These are phyloP conservation scores for Metopia argyrocephala DNA, from an alignment of 2,888 invertebrate species.

Conservation along the genomic window DNA sequence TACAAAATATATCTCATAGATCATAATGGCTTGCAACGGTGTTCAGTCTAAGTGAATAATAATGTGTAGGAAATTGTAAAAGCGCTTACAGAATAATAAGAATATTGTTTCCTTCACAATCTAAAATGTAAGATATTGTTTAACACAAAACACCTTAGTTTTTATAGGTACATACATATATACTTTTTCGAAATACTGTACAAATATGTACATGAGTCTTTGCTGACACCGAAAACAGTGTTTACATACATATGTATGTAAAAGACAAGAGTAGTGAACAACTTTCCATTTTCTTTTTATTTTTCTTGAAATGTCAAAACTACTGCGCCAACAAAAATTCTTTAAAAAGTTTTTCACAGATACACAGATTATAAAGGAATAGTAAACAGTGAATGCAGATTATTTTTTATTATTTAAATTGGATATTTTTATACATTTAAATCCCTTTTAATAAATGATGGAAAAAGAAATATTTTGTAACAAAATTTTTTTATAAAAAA, in stretches of 20 bases:
- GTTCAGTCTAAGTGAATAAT: too few relatives aligned
- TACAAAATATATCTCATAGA: too few relatives aligned
- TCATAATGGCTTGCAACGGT: too few relatives aligned
- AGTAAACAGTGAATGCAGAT: neutral
- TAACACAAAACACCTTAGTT: neutral
- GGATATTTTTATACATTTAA: neutral
- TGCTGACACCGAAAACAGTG: neutral
- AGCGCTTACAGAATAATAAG: too few relatives aligned
- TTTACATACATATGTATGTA: too few relatives aligned
- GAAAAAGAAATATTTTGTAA: neutral
- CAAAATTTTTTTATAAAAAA: neutral
- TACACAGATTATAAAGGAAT: neutral
- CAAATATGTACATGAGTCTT: neutral
- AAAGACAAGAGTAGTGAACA: slow-evolving; percentile 2
- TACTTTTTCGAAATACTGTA: neutral
- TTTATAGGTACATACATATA: neutral
- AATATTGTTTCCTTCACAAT: too few relatives aligned
- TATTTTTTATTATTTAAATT: neutral
- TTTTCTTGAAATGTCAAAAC: slow-evolving; percentile 26
- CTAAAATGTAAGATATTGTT: too few relatives aligned
- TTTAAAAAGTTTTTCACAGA: neutral
- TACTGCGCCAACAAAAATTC: slow-evolving; percentile 14
- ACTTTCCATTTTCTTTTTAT: neutral
- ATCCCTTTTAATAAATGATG: neutral
- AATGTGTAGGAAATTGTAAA: too few relatives aligned